These are phyloP conservation scores for Oreochromis mossambicus DNA, from an alignment of 2,797 vertebrate species.

Conservation along the genomic window DNA sequence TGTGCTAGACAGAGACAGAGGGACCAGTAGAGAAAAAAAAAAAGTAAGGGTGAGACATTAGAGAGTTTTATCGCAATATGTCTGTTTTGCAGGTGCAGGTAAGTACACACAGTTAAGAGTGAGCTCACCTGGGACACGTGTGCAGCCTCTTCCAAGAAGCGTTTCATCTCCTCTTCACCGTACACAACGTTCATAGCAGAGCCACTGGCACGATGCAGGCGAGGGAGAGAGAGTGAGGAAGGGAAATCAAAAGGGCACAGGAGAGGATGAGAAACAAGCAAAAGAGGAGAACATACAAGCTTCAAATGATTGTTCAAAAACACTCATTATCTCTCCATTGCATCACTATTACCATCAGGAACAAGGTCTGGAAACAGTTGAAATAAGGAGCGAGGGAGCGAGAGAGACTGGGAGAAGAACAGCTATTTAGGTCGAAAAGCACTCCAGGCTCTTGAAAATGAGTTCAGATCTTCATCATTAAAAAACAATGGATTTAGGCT, in stretches of 20 bases:
- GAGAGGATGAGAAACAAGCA: constrained; percentile 58
- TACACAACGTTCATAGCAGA: constrained; percentile 93
- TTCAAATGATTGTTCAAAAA: constrained; percentile 66
- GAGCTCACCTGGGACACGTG: constrained; percentile 91
- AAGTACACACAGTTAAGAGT: neutral
- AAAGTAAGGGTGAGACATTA: neutral
- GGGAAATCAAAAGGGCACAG: constrained; percentile 49
- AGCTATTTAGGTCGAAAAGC: constrained; percentile 72
- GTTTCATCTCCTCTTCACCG: constrained; percentile 91
- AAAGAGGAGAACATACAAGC: constrained; percentile 56
- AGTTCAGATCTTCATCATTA: constrained; percentile 69
- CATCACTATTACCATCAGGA: constrained; percentile 70
- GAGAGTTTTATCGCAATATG: neutral
- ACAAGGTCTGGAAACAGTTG: constrained; percentile 63
- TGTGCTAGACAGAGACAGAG: neutral
- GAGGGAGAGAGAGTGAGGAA: neutral
- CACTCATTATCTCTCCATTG: constrained; percentile 71
- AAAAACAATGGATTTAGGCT: constrained; percentile 66
- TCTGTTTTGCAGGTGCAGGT: neutral
- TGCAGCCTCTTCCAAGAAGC: constrained; percentile 90
- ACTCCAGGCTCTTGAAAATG: constrained; percentile 65
- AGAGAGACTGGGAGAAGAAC: constrained; percentile 5
- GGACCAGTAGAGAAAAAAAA: neutral
- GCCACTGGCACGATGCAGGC: constrained; percentile 74
- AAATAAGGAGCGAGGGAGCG: constrained; percentile 32